phyloP scores from a whole-genome alignment of 1,140 invertebrate species.

The Papilio machaon region DNA sequence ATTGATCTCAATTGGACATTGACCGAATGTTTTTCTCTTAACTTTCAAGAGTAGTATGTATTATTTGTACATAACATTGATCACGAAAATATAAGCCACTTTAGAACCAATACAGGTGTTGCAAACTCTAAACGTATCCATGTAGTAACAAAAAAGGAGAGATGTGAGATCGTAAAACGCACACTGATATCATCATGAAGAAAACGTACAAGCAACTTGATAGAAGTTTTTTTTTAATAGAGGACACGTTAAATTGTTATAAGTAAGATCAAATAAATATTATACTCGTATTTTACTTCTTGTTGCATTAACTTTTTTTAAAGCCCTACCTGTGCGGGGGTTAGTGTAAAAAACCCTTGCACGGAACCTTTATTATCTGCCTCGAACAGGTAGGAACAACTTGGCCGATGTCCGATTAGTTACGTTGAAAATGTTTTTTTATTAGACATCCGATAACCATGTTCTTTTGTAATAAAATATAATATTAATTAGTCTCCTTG shows the following conservation, averaged over 20 bases:
- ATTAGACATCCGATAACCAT: not conserved
- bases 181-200: no score
- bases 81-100: no score
- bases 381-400: slow-evolving; percentile 20
- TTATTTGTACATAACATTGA: not conserved
- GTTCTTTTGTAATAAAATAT: not conserved
- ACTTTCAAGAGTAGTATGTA: not conserved
- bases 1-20: slow-evolving; percentile 12
- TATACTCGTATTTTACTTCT: not conserved
- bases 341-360: not conserved
- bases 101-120: no score
- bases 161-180: no score
- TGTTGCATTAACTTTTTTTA: slow-evolving; percentile 10
- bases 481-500: not conserved
- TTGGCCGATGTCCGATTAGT: slow-evolving; percentile 3
- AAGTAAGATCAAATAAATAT: not conserved
- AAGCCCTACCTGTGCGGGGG: not conserved
- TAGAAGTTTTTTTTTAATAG: no score
- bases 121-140: no score
- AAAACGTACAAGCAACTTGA: no score
- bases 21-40: not conserved
- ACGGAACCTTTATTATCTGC: slow-evolving; percentile 21
- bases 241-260: not conserved
- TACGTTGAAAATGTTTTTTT: not conserved
- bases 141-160: no score